These are phyloP conservation scores for Dryadula phaetusa DNA, from an alignment of 2,888 invertebrate species.

Conservation along the genomic window DNA sequence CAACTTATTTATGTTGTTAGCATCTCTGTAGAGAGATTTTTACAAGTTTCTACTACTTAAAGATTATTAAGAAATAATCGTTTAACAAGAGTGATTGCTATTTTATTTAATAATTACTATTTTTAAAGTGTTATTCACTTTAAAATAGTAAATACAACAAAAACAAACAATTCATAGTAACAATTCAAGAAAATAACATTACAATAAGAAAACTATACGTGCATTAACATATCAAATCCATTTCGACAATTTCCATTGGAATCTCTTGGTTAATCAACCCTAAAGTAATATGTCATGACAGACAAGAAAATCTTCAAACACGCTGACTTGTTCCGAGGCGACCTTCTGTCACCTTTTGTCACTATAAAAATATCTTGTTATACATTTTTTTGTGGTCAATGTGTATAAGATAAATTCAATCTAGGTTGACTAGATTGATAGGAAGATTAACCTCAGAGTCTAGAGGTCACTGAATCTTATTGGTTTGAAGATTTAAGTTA, in stretches of 20 bases:
- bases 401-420: neutral
- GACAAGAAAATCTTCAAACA: neutral
- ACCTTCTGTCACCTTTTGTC: conserved; percentile 1
- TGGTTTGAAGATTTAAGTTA: too few relatives aligned
- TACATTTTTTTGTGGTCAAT: neutral
- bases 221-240: neutral
- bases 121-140: too few relatives aligned
- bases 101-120: too few relatives aligned
- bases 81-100: too few relatives aligned
- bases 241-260: conserved; percentile 3
- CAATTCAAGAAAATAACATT: neutral
- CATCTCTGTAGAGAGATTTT: too few relatives aligned
- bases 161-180: neutral
- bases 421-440: neutral
- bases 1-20: too few relatives aligned
- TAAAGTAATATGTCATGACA: neutral
- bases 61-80: too few relatives aligned
- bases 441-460: too few relatives aligned
- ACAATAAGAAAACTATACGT: neutral
- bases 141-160: neutral
- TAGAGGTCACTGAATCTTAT: too few relatives aligned
- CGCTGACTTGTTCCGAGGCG: neutral
- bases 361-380: neutral
- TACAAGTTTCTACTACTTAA: too few relatives aligned
- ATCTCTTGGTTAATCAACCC: conserved; percentile 8